These are phyloP conservation scores for Celastrina argiolus DNA, from an alignment of 2,888 invertebrate species.

Conservation along the genomic window DNA sequence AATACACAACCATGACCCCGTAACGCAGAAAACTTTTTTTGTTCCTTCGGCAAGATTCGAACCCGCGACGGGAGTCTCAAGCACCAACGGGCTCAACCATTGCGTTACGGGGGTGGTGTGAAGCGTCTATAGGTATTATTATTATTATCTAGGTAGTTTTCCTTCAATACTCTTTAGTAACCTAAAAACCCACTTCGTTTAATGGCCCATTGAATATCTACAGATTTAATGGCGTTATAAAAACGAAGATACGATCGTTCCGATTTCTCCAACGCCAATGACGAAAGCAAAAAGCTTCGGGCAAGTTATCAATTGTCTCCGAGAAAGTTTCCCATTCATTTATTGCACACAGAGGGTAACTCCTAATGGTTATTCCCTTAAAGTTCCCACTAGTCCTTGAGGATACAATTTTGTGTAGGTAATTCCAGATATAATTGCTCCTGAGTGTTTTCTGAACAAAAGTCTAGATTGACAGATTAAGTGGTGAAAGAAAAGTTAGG, in stretches of 20 bases:
- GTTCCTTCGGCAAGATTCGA: no score
- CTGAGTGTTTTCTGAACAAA: neutral
- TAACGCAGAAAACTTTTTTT: no score
- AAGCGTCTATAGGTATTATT: no score
- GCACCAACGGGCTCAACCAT: no score
- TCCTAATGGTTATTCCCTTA: slow-evolving; percentile 61
- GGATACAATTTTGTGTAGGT: slow-evolving; percentile 21
- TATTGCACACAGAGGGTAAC: slow-evolving; percentile 64
- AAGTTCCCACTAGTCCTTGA: slow-evolving; percentile 19
- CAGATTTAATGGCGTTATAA: slow-evolving; percentile 37
- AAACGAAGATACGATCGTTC: slow-evolving; percentile 46
- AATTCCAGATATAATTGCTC: neutral
- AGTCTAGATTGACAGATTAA: neutral
- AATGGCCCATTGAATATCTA: slow-evolving; percentile 10
- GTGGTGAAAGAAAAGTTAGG: neutral
- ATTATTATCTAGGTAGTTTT: no score
- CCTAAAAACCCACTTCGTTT: neutral
- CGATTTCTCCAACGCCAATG: slow-evolving; percentile 56
- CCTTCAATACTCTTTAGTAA: no score
- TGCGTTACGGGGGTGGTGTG: no score
- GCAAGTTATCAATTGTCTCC: slow-evolving; percentile 71
- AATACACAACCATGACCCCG: no score
- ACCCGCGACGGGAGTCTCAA: no score
- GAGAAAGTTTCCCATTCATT: slow-evolving; percentile 63
- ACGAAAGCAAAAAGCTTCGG: slow-evolving; percentile 61